Percentiles rank a stretch among this genome's conserved stretches.
phyloP scores from a whole-genome alignment of 2,797 vertebrate species.

The Micropoecilia bifurca region DNA sequence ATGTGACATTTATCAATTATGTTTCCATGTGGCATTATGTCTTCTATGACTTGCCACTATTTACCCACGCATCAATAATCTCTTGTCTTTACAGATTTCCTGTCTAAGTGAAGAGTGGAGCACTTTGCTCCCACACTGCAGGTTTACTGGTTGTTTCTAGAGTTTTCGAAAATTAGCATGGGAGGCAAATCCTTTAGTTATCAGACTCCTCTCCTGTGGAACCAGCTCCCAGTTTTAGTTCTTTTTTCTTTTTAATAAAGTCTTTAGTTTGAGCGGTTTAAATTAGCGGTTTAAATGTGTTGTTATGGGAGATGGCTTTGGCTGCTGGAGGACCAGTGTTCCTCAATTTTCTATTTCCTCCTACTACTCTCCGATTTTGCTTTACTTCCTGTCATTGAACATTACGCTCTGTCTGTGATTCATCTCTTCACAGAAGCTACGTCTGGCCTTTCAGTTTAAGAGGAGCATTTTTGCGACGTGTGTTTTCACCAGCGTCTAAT shows the following conservation, averaged over 20 bases:
- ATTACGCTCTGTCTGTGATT: not conserved
- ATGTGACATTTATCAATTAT: not conserved
- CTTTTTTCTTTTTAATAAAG: not conserved
- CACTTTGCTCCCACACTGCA: not conserved
- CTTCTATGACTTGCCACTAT: not conserved
- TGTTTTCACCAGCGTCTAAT: slow-evolving; percentile 65
- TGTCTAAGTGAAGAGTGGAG: not conserved
- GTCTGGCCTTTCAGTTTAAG: not conserved
- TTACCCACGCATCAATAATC: not conserved
- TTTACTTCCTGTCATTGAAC: not conserved
- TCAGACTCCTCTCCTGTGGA: not conserved
- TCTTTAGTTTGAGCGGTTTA: not conserved
- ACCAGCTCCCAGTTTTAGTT: not conserved
- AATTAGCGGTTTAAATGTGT: not conserved
- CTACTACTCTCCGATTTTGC: not conserved
- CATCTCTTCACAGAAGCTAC: not conserved
- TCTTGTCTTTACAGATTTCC: not conserved
- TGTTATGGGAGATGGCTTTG: not conserved
- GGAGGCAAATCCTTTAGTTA: not conserved
- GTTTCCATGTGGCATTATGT: not conserved
- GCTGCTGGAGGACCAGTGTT: not conserved
- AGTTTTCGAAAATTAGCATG: not conserved
- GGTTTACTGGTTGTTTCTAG: not conserved
- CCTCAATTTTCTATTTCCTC: not conserved
- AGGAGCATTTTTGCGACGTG: not conserved